Base-by-base conservation (phyloP, 2,113 vertebrate species). In the Menura novaehollandiae region DNA sequence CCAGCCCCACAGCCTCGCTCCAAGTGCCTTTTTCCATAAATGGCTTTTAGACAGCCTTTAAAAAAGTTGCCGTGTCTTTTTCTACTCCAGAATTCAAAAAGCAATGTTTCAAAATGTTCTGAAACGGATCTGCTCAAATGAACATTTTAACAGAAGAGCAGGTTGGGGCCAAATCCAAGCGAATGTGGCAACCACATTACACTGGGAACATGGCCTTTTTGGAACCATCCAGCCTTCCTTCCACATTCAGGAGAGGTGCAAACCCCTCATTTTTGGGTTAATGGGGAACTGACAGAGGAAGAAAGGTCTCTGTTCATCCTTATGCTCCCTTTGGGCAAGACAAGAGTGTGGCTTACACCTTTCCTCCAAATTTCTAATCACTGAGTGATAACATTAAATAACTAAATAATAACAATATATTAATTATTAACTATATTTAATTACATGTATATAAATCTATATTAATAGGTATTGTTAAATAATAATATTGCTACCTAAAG, bases 171-270 rank as follows among this genome's bases (percentile, higher is more conserved):
- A 76, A 89, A 85, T 9, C 52, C 33, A 39, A 66, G 39, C 0
- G 1, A 56, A 22, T 1, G 15, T 6, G 22, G 67, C 58, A 92
- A 32, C 7, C 26, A 41, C 0, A 0, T 32, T 21, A 28, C 3
- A 26, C 11, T 33, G 62, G 35, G 43, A 85, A 18, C 55, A 11
- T 0, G 1, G 80, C 17, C 14, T 11, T 6, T 9, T 39, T 58
- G 59, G 5, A 6, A 26, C 6, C 35, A 39, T 16, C 24, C 78
- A 68, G 23, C 6, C 5, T 33, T 62, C 41, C 33, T 60, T 27
- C 44, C 79, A 17, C 0, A 0, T 4, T 41, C 43, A 51, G 81
- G n/a, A 66, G 73, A 71, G 19, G 14, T 13, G 32, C 4, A 58
- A 46, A 60, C 51, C 5, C 46, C 52, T 20, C 5, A 4, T 27